A percentile compares a stretch with the other conserved stretches of the same genome.
Evolutionary conservation across 1,140 invertebrate species (phyloP).

Genomic region (Zaprionus tsacasi): DNA sequence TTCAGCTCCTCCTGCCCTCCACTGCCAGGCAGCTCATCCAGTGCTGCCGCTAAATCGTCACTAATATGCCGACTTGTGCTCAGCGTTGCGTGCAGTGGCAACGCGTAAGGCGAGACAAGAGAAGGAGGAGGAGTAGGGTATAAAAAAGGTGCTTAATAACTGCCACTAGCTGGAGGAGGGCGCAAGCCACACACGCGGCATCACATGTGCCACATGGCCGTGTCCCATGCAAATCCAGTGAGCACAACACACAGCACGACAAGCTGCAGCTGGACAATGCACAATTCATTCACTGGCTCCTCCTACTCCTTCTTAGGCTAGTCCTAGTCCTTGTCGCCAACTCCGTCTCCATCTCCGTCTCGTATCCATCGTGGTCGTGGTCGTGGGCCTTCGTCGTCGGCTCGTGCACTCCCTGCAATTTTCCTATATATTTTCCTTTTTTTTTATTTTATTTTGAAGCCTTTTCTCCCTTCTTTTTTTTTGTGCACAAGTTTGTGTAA

Average conservation of each 20-base stretch:
- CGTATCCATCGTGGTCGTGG: neutral
- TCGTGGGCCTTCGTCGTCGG: constrained; percentile 23
- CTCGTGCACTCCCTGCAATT: constrained; percentile 38
- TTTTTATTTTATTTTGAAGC: constrained; percentile 41
- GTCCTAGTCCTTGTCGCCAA: neutral
- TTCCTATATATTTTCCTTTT: constrained; percentile 38
- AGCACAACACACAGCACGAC: neutral
- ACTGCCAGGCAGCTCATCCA: neutral
- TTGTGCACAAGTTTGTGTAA: constrained; percentile 76
- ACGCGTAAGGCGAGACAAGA: constrained; percentile 42
- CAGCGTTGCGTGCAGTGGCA: constrained; percentile 58
- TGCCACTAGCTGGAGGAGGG: constrained; percentile 37
- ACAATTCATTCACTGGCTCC: constrained; percentile 49
- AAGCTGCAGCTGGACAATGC: constrained; percentile 52
- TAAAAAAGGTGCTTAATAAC: constrained; percentile 57
- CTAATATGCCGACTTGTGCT: constrained; percentile 74
- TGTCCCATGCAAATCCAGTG: constrained; percentile 11
- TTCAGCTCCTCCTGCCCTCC: neutral
- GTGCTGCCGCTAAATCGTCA: constrained; percentile 70
- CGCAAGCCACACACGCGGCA: constrained; percentile 4
- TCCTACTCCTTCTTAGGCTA: constrained; percentile 29
- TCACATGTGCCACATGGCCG: constrained; percentile 19
- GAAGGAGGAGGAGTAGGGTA: neutral
- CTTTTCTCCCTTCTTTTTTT: constrained; percentile 30
- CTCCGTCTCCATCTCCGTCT: neutral